A percentile compares a stretch with the other conserved stretches of the same genome.
Conservation (phyloP, 2,797 vertebrate genomes). For the Premnoplex brunnescens region DNA sequence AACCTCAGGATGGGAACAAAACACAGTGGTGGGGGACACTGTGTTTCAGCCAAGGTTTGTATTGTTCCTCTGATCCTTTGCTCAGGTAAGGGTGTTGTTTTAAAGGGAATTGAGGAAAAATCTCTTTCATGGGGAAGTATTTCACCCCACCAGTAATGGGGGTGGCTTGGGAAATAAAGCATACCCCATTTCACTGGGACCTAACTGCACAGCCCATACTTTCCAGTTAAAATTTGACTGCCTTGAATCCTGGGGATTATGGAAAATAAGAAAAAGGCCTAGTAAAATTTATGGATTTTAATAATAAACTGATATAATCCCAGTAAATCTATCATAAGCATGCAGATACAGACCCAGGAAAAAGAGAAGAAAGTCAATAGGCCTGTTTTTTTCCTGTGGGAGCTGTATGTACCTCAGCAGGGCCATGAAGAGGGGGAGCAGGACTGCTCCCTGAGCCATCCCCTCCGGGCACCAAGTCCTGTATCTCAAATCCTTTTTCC, state of each 20-base stretch:
- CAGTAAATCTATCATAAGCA: slow-evolving; percentile 42
- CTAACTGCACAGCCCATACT: not conserved
- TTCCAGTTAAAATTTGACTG: slow-evolving; percentile 57
- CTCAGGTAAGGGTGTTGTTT: not conserved
- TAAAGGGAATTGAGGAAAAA: slow-evolving; percentile 21
- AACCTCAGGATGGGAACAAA: not conserved
- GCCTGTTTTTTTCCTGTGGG: not conserved
- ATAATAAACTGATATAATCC: slow-evolving; percentile 46
- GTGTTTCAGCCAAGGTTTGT: not conserved
- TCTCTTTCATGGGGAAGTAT: slow-evolving; percentile 7
- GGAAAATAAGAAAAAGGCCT: slow-evolving; percentile 46
- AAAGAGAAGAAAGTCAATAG: not conserved
- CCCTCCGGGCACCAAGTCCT: not conserved
- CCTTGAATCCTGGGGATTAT: slow-evolving; percentile 31
- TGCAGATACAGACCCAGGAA: not conserved
- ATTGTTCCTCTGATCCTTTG: not conserved
- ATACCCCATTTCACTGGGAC: not conserved
- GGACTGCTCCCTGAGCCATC: not conserved
- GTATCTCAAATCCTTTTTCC: not conserved
- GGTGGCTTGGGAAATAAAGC: not conserved
- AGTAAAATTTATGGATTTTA: slow-evolving; percentile 63
- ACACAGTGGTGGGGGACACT: too few relatives aligned
- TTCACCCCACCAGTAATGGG: slow-evolving; percentile 31
- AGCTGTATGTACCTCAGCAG: not conserved
- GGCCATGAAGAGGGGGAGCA: not conserved